Conservation (phyloP, 2,113 vertebrate genomes). For the Odontesthes bonariensis region DNA sequence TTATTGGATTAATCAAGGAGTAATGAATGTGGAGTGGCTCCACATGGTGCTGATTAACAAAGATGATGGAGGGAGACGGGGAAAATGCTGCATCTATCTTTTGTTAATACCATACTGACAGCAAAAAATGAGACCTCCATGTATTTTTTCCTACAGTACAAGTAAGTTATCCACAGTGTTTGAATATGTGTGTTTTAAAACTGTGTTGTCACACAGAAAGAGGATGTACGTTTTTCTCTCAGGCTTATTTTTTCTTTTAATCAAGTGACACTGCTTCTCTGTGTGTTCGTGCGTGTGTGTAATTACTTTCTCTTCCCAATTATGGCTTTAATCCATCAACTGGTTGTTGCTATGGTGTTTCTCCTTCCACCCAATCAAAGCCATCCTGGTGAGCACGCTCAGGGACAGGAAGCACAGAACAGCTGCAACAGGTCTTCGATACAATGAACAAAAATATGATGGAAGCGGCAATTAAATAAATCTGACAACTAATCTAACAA, state of each 20-base stretch:
- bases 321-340: conserved; percentile 75
- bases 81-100: conserved; percentile 42
- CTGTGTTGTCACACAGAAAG: conserved; percentile 19
- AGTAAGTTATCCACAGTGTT: conserved; percentile 38
- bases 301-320: conserved; percentile 73
- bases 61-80: conserved; percentile 64
- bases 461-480: neutral
- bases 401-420: conserved; percentile 33
- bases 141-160: conserved; percentile 48
- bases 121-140: conserved; percentile 40
- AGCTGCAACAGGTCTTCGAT: conserved; percentile 24
- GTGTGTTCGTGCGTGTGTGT: conserved; percentile 27
- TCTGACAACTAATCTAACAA: conserved; percentile 1
- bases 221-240: conserved; percentile 39
- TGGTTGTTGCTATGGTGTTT: conserved; percentile 72
- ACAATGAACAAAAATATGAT: conserved; percentile 6
- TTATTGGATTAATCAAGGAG: conserved; percentile 74
- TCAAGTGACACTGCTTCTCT: conserved; percentile 41
- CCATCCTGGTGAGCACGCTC: conserved; percentile 31
- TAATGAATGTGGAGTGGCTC: conserved; percentile 79
- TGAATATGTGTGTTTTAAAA: conserved; percentile 20
- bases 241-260: conserved; percentile 52
- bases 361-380: conserved; percentile 57
- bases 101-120: conserved; percentile 11
- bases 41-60: conserved; percentile 75